A percentile compares a stretch with the other conserved stretches of the same genome.
These are phyloP conservation scores for Cryptoleucopteryx plumbea DNA, from an alignment of 2,113 vertebrate genomes.

Conservation along the genomic window DNA sequence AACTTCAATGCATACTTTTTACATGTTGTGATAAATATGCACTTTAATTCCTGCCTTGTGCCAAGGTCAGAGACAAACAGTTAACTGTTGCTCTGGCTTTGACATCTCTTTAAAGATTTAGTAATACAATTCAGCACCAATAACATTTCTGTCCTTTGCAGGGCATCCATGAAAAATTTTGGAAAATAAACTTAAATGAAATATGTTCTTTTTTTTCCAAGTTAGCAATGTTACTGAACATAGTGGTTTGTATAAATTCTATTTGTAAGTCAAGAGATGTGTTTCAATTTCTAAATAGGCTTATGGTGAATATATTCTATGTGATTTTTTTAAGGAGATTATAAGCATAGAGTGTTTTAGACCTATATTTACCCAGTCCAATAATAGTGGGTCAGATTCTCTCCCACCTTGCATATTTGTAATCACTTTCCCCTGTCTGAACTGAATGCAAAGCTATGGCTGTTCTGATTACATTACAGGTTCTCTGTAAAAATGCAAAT, in stretches of 20 bases:
- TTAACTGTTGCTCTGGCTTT: conserved; percentile 4
- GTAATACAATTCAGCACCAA: not conserved
- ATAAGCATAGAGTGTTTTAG: not conserved
- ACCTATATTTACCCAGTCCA: not conserved
- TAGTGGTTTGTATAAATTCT: not conserved
- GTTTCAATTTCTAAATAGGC: not conserved
- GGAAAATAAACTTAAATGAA: not conserved
- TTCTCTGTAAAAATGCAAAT: not conserved
- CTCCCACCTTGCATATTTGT: not conserved
- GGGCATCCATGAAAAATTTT: not conserved
- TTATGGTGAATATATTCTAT: not conserved
- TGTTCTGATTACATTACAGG: not conserved
- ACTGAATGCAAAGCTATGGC: not conserved
- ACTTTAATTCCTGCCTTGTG: conserved; percentile 35
- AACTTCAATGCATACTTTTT: conserved; percentile 23
- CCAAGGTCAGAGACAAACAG: conserved; percentile 29
- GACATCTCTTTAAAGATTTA: not conserved
- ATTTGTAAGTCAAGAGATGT: not conserved
- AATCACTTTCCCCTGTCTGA: not conserved
- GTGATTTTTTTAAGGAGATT: not conserved
- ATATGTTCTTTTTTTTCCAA: not conserved
- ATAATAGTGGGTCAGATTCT: not conserved
- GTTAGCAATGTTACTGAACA: not conserved
- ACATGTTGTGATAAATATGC: conserved; percentile 32
- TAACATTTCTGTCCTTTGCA: not conserved